Evolutionary conservation across 92 coral and sea anemone species (phyloP), one percentile per base, ranked within the genome.

Genomic region (Desmophyllum pertusum): DNA sequence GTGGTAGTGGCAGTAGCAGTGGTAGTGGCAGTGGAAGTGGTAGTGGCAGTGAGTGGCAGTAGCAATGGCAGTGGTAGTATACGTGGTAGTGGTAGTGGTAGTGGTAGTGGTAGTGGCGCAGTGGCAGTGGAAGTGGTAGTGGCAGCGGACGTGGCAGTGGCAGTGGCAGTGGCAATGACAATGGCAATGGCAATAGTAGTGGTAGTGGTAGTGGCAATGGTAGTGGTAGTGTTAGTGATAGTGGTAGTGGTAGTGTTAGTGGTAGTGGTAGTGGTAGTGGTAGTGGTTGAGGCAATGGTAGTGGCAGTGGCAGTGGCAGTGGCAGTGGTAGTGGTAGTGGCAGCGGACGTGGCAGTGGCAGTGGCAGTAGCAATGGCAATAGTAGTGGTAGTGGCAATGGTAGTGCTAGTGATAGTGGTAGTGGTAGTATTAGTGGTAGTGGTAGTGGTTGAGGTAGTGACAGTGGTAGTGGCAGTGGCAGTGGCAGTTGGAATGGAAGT

Each of bases 231-330:
- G 78, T 3, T 50, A 40, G 78, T 73, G 42, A 10, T 29, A 33
- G 78, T 73, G 78, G 78, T 38, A 40, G 78, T 73, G 78, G 18
- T 14, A 33, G 78, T 73, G 78, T 4, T 50, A 40, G 78, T 73
- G 78, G 45, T 14, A 33, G 78, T 73, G 78, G 48, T 50, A 36
- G 78, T 35, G 48, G 78, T 23, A 27, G 78, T 73, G 78, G 78
- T 38, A 40, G 78, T 73, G 78, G 48, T 29, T 6, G 48, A 9
- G 78, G 78, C 11, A 40, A 48, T 38, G 78, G 52, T 50, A 40
- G 78, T 73, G 78, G 78, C 30, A 40, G 78, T 73, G 78, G 52
- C 30, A 73, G 78, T 73, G 78, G 52, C 30, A 40, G 78, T 73
- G 78, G 30, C 11, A 40, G 78, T 73, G 78, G 52, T 15, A 40